Conservation (phyloP, 2,113 vertebrate species). For the Epinephelus lanceolatus region DNA sequence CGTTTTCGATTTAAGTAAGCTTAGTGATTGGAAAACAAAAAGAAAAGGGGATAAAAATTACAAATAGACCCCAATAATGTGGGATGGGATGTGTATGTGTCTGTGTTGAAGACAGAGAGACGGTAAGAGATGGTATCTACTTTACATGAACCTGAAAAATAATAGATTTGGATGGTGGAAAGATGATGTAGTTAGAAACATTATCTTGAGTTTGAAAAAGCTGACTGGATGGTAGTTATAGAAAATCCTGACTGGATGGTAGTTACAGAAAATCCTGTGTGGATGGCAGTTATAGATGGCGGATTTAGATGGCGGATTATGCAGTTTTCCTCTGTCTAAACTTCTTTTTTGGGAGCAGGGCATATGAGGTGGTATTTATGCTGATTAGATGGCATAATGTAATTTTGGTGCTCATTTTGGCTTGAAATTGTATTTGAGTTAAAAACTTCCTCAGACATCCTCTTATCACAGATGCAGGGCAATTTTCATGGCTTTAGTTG, state of each 20-base stretch:
- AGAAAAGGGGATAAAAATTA: neutral
- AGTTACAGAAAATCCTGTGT: neutral
- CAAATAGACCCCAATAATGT: neutral
- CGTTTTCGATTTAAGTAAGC: constrained; percentile 1
- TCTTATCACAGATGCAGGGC: neutral
- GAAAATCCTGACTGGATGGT: too few species aligned
- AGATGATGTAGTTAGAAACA: neutral
- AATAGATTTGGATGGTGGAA: neutral
- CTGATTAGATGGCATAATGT: too few species aligned
- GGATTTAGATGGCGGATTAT: too few species aligned
- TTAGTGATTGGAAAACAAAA: neutral
- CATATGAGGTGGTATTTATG: too few species aligned
- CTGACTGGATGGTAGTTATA: too few species aligned
- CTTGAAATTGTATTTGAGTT: too few species aligned
- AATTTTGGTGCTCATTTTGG: too few species aligned
- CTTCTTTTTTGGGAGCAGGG: too few species aligned
- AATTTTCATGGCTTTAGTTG: neutral
- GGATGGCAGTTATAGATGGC: neutral
- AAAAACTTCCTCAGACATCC: too few species aligned
- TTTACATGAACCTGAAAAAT: neutral
- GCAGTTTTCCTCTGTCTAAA: too few species aligned
- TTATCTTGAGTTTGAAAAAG: neutral
- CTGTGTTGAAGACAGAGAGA: neutral
- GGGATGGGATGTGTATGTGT: neutral
- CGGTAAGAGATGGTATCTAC: neutral